Percentiles rank a stretch among this genome's conserved stretches.
These are phyloP conservation scores for Rotaria socialis DNA, from an alignment of 2,888 invertebrate genomes.

Conservation along the genomic window DNA sequence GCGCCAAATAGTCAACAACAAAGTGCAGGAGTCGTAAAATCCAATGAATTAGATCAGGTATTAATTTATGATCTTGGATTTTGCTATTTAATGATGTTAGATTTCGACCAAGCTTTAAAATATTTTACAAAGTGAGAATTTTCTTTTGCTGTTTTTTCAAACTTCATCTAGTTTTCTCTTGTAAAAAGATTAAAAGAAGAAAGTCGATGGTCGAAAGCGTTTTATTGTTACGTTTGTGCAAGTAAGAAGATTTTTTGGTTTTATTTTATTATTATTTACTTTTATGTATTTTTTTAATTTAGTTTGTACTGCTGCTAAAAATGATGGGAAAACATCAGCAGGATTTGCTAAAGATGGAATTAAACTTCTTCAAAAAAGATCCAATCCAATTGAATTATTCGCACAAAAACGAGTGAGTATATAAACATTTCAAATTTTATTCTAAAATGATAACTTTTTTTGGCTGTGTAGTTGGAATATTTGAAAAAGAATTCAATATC, in stretches of 20 bases:
- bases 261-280: not conserved
- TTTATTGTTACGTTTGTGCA: conserved; percentile 67
- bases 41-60: conserved; percentile 66
- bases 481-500: conserved; percentile 55
- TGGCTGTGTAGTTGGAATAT: conserved; percentile 48
- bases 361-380: conserved; percentile 56
- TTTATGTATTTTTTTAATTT: conserved; percentile 47
- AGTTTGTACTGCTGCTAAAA: conserved; percentile 63
- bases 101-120: conserved; percentile 62
- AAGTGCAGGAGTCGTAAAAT: conserved; percentile 46
- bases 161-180: not conserved
- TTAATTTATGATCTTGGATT: conserved; percentile 63
- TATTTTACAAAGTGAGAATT: conserved; percentile 51
- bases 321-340: conserved; percentile 58
- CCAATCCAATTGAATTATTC: conserved; percentile 61
- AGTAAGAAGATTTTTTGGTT: conserved; percentile 52
- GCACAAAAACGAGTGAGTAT: conserved; percentile 56
- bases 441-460: conserved; percentile 32
- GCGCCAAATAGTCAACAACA: conserved; percentile 48
- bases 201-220: conserved; percentile 68
- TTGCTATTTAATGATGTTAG: conserved; percentile 67
- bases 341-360: conserved; percentile 59
- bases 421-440: conserved; percentile 45
- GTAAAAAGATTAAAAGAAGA: conserved; percentile 62
- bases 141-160: not conserved